These are phyloP conservation scores for Clanis bilineata DNA, from an alignment of 2,888 invertebrate species.

Conservation along the genomic window DNA sequence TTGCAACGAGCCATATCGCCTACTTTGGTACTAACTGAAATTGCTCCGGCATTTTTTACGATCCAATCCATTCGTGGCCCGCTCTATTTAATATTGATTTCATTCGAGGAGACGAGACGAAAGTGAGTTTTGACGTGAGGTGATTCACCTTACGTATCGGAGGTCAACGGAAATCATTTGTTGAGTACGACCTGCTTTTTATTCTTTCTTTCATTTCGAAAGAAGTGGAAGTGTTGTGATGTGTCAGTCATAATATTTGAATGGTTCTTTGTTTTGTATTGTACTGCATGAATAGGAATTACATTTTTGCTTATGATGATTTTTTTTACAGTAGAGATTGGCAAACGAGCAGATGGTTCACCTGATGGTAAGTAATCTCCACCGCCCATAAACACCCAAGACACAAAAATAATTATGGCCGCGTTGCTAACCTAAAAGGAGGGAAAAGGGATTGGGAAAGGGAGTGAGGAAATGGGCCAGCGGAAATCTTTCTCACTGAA, in stretches of 20 bases:
- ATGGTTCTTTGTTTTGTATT: not conserved
- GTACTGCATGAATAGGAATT: not conserved
- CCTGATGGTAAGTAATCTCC: too few relatives aligned
- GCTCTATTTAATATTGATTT: conserved; percentile 33
- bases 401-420: too few relatives aligned
- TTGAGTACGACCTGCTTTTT: not conserved
- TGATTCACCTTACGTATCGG: conserved; percentile 21
- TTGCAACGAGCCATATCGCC: not conserved
- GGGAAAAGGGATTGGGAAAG: too few relatives aligned
- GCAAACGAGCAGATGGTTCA: too few relatives aligned
- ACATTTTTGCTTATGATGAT: not conserved
- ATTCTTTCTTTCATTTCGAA: not conserved
- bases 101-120: conserved; percentile 22
- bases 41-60: conserved; percentile 25
- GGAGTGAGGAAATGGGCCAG: too few relatives aligned
- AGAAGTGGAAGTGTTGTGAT: not conserved
- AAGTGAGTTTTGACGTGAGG: conserved; percentile 26
- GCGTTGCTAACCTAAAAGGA: too few relatives aligned
- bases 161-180: not conserved
- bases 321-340: not conserved
- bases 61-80: conserved; percentile 19
- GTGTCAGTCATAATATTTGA: not conserved
- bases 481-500: too few relatives aligned
- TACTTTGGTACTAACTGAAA: not conserved
- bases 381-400: too few relatives aligned